Base-by-base conservation (phyloP, 1,140 invertebrate species). In the Chrysomallon squamiferum region DNA sequence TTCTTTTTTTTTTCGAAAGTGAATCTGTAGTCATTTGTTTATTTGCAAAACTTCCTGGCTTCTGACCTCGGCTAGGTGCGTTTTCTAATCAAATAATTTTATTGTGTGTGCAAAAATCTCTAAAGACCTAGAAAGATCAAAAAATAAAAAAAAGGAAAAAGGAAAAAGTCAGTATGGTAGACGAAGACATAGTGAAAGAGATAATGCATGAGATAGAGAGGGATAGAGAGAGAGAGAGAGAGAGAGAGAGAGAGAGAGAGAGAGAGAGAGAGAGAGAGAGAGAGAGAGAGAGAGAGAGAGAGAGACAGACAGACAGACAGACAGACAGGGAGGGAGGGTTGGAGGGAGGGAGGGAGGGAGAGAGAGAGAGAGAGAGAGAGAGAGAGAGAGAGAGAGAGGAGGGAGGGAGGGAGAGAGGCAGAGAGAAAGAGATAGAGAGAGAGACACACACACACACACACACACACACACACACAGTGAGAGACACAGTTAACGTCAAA, bases 321-420 rank as follows among this genome's bases (percentile, higher is more conserved):
- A 61, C 11, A 61, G 35, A 61, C 11, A 47, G 35, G 45, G 25
- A 47, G 20, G 25, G 13, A 30, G 20, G 27, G 11, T 3, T 20
- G 2, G 13, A 7, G 18, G 25, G 5, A 29, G 20, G 25, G 20
- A 47, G 25, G 45, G 25, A 45, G 59, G 45, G 59, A 61, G 59
- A 61, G 41, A 43, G 59, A 61, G 59, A 47, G 59, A 61, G 35
- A 45, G 43, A 61, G 59, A 61, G 59, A 61, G 41, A 6, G 59
- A 61, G 41, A 61, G 41, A 45, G 59, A 61, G 2, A 43, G 27
- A 45, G 25, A 45, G 45, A 35, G 45, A 25, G 30, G 41, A 47
- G 59, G 45, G 59, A 61, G 59, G 45, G 59, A 47, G 41, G 43
- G 59, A 61, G 59, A 61, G 20, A 61, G 41, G 27, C 33, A 45